phyloP scores from a whole-genome alignment of 2,888 invertebrate genomes.

The Augochlorella aurata region DNA sequence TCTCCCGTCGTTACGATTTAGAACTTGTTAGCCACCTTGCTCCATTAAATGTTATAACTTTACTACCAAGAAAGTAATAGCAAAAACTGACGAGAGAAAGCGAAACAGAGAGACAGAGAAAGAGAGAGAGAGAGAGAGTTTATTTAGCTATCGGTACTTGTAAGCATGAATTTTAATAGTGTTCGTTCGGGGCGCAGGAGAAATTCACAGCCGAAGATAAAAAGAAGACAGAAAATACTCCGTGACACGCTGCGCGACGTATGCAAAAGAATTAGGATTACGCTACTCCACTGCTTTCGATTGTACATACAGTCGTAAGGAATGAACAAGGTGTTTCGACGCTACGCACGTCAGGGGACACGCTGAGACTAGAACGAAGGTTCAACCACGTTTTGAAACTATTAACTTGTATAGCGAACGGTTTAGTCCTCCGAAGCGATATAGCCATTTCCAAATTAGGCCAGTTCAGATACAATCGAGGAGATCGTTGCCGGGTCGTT shows the following conservation, averaged over 20 bases:
- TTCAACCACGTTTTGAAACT: constrained; percentile 14
- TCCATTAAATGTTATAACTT: constrained; percentile 6
- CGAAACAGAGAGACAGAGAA: too few species aligned
- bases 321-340: constrained; percentile 15
- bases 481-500: background rate
- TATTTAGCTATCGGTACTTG: constrained; percentile 7
- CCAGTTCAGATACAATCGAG: background rate
- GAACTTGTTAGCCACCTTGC: background rate
- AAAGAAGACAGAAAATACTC: background rate
- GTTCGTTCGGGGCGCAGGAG: constrained; percentile 9
- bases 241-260: constrained; percentile 19
- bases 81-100: too few species aligned
- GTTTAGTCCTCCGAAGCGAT: constrained; percentile 17
- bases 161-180: background rate
- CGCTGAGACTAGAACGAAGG: background rate
- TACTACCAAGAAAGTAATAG: background rate
- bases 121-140: background rate
- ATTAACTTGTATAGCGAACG: constrained; percentile 12
- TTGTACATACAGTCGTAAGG: constrained; percentile 33
- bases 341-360: background rate
- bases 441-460: constrained; percentile 22
- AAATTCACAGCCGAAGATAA: background rate
- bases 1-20: background rate
- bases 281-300: constrained; percentile 54
- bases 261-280: constrained; percentile 31